Evolutionary conservation across 2,113 vertebrate genomes (phyloP).

Genomic region (Lipophrys pholis): DNA sequence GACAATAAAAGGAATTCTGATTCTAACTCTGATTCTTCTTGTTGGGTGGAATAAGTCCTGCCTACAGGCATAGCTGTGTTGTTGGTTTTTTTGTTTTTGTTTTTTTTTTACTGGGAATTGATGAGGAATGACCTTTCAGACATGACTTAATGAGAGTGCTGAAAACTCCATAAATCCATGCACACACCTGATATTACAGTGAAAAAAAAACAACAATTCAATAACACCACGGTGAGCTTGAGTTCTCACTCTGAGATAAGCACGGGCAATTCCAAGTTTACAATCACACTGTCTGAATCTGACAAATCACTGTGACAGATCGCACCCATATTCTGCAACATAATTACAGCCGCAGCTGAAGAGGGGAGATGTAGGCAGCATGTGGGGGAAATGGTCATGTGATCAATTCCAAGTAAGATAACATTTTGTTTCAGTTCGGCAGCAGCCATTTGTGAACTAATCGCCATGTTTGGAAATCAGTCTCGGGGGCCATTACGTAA

Average conservation of each 20-base stretch:
- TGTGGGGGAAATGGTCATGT: constrained; percentile 34
- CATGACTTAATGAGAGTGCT: constrained; percentile 57
- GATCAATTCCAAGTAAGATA: constrained; percentile 70
- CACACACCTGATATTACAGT: constrained; percentile 61
- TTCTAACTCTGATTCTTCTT: no score
- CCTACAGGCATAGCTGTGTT: background rate
- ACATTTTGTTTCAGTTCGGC: constrained; percentile 62
- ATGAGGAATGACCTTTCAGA: constrained; percentile 63
- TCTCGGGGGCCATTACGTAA: constrained; percentile 73
- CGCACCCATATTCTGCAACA: constrained; percentile 66
- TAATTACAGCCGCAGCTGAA: constrained; percentile 57
- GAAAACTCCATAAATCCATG: constrained; percentile 57
- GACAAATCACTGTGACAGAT: constrained; percentile 63
- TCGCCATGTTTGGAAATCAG: constrained; percentile 67
- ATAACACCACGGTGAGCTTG: constrained; percentile 56
- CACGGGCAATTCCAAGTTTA: constrained; percentile 53
- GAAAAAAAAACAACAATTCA: constrained; percentile 48
- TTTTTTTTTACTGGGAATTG: constrained; percentile 46
- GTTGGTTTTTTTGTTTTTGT: constrained; percentile 5
- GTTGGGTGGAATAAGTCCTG: background rate
- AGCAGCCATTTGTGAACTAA: constrained; percentile 68
- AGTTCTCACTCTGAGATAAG: constrained; percentile 60
- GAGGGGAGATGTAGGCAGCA: constrained; percentile 2
- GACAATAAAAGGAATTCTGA: no score
- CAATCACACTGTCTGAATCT: constrained; percentile 63